Evolutionary conservation across 2,797 vertebrate species (phyloP).

Genomic region (Fistularia commersonii): DNA sequence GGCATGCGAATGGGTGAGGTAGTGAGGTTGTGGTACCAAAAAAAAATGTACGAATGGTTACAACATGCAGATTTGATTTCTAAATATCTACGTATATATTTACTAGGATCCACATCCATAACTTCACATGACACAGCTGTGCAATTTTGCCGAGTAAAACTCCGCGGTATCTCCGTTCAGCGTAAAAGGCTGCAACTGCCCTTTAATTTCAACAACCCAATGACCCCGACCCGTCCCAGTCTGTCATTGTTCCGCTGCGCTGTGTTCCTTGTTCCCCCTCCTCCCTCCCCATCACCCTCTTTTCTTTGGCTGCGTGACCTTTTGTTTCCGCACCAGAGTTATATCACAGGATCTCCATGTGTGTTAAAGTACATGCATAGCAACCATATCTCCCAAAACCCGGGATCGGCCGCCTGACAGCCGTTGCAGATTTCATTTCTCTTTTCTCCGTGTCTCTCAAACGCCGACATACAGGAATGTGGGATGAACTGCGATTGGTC

Average conservation of each 20-base stretch:
- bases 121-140: neutral
- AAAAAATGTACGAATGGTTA: no score
- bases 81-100: no score
- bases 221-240: slow-evolving; percentile 47
- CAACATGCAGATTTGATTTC: no score
- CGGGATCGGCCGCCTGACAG: slow-evolving; percentile 3
- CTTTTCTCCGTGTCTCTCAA: no score
- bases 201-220: slow-evolving; percentile 36
- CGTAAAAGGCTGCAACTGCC: slow-evolving; percentile 7
- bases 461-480: no score
- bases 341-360: slow-evolving; percentile 14
- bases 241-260: slow-evolving; percentile 47
- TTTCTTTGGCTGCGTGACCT: slow-evolving; percentile 19
- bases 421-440: neutral
- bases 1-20: no score
- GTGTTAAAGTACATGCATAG: slow-evolving; percentile 1
- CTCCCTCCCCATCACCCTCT: slow-evolving; percentile 32
- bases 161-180: neutral
- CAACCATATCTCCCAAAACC: neutral
- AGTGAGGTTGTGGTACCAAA: no score
- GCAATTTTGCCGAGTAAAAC: slow-evolving; percentile 6
- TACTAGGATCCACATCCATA: no score
- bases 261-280: slow-evolving; percentile 27
- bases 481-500: neutral
- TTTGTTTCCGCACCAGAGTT: slow-evolving; percentile 22